A percentile compares a stretch with the other conserved stretches of the same genome.
These are phyloP conservation scores for Gambusia yucatana DNA, from an alignment of 2,797 vertebrate species.

Conservation along the genomic window DNA sequence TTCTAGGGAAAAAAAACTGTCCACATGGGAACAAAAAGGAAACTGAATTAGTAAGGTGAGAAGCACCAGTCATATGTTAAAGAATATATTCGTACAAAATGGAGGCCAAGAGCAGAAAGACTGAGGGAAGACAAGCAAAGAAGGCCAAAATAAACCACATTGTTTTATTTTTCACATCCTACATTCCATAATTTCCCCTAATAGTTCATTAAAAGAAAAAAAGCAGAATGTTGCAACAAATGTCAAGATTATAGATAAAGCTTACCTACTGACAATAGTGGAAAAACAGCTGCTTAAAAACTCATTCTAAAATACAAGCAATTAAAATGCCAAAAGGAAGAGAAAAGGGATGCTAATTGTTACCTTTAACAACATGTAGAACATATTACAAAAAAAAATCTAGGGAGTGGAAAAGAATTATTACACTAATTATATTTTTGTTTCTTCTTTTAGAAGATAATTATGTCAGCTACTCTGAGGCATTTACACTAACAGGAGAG, in stretches of 20 bases:
- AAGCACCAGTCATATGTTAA: not conserved
- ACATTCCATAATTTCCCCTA: constrained; percentile 21
- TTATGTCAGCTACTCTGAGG: constrained; percentile 55
- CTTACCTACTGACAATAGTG: constrained; percentile 54
- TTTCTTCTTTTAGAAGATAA: constrained; percentile 58
- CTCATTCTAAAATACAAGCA: constrained; percentile 51
- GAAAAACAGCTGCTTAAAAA: constrained; percentile 42
- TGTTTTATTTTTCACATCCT: not conserved
- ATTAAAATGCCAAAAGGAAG: constrained; percentile 59
- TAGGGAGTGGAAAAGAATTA: constrained; percentile 38
- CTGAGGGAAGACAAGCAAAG: constrained; percentile 2
- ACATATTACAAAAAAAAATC: constrained; percentile 25
- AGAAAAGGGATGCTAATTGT: constrained; percentile 46
- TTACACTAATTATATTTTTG: constrained; percentile 56
- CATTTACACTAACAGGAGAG: constrained; percentile 40
- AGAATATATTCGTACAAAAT: constrained; percentile 9
- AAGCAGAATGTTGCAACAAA: constrained; percentile 42
- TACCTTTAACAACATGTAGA: constrained; percentile 36
- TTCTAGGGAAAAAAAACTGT: not conserved
- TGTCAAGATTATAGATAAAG: constrained; percentile 64
- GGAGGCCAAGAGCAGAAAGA: constrained; percentile 16
- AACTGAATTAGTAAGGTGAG: not conserved
- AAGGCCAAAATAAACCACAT: constrained; percentile 10
- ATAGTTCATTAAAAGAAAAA: constrained; percentile 62
- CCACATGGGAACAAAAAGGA: not conserved